Percentiles rank a stretch among this genome's conserved stretches.
These are phyloP conservation scores for Sylvia atricapilla DNA, from an alignment of 2,113 vertebrate species.

Conservation along the genomic window DNA sequence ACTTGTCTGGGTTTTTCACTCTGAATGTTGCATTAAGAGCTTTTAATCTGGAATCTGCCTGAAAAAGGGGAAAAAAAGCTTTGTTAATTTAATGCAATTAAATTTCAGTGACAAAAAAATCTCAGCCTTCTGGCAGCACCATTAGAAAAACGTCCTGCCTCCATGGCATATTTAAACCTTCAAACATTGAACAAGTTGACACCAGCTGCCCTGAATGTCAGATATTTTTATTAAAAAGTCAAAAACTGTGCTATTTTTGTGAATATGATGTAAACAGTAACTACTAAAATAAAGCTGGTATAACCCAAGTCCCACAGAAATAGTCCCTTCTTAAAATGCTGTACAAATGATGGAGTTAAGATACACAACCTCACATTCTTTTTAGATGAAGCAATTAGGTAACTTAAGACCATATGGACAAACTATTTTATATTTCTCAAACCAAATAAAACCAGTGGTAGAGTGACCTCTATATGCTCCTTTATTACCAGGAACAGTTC, in stretches of 20 bases:
- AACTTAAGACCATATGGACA: conserved; percentile 56
- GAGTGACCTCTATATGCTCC: conserved; percentile 40
- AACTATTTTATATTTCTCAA: conserved; percentile 55
- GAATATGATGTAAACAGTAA: not conserved
- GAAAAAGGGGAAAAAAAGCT: conserved; percentile 65
- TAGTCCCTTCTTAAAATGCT: not conserved
- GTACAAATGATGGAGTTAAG: conserved; percentile 36
- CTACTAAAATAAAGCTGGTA: not conserved
- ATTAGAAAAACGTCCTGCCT: conserved; percentile 16
- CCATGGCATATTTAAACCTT: not conserved
- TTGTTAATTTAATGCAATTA: conserved; percentile 74
- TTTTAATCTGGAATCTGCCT: conserved; percentile 96
- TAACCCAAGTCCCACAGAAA: conserved; percentile 22
- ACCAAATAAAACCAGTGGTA: conserved; percentile 46
- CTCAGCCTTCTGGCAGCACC: conserved; percentile 58
- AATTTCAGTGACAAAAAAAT: conserved; percentile 64
- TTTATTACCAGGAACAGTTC: conserved; percentile 27
- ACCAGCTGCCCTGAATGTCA: not conserved
- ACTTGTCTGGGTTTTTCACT: conserved; percentile 97
- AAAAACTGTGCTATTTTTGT: not conserved
- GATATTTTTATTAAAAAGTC: not conserved
- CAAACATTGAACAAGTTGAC: not conserved
- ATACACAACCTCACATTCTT: conserved; percentile 58
- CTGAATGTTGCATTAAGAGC: conserved; percentile 96
- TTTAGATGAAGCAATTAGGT: conserved; percentile 58